phyloP scores from a whole-genome alignment of 2,797 vertebrate genomes.

The Tarsius wallacei region DNA sequence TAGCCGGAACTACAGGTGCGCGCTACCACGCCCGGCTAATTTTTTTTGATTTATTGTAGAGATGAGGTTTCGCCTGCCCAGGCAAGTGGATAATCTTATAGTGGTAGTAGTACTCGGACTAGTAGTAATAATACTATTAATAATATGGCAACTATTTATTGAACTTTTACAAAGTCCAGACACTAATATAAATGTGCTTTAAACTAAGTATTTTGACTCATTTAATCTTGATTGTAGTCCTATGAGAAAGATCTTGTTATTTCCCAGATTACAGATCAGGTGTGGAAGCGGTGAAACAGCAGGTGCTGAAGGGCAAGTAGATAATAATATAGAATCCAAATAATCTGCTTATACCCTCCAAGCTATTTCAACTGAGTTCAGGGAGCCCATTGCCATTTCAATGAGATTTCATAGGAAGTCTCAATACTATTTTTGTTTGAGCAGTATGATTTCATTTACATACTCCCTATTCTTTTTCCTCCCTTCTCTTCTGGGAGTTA shows the following conservation, averaged over 20 bases:
- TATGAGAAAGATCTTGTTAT: not conserved
- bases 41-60: no score
- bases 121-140: not conserved
- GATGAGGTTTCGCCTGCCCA: no score
- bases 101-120: not conserved
- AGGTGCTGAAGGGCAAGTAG: not conserved
- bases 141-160: not conserved
- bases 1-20: no score
- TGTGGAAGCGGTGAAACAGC: not conserved
- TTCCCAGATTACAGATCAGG: not conserved
- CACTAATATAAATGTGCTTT: constrained; percentile 9
- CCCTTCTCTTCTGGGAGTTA: constrained; percentile 42
- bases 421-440: constrained; percentile 1
- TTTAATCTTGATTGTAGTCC: not conserved
- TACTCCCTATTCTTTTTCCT: not conserved
- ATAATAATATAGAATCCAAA: not conserved
- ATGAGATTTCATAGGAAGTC: not conserved
- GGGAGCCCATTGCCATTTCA: not conserved
- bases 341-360: not conserved
- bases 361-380: constrained; percentile 13
- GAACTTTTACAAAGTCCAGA: not conserved
- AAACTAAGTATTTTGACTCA: constrained; percentile 3
- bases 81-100: not conserved
- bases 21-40: no score
- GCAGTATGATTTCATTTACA: constrained; percentile 40